Evolutionary conservation across 1,140 invertebrate species (phyloP).

Genomic region (Ylistrum balloti): DNA sequence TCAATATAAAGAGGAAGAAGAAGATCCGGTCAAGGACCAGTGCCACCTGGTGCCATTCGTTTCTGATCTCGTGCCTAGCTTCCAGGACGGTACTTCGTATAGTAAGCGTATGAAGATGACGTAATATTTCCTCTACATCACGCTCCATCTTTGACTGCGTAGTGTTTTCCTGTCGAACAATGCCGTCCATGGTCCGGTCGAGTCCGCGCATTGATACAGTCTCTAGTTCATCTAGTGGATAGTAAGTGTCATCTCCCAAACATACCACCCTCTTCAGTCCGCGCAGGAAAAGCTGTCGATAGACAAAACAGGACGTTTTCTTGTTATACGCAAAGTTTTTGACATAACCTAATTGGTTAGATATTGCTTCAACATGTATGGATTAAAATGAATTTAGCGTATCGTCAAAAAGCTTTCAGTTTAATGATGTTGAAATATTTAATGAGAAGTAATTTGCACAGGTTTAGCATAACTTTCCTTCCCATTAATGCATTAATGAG

Average conservation of each 20-base stretch:
- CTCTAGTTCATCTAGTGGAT: conserved; percentile 70
- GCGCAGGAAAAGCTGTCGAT: conserved; percentile 70
- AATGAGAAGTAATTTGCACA: too few relatives aligned
- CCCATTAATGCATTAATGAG: too few relatives aligned
- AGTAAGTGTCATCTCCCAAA: conserved; percentile 73
- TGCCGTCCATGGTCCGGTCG: conserved; percentile 62
- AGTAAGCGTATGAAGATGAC: conserved; percentile 66
- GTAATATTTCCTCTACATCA: conserved; percentile 70
- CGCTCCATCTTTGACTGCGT: conserved; percentile 66
- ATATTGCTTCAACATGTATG: too few relatives aligned
- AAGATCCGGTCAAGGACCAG: conserved; percentile 73
- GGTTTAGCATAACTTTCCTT: too few relatives aligned
- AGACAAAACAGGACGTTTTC: neutral
- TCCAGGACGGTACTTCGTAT: conserved; percentile 62
- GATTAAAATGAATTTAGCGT: too few relatives aligned
- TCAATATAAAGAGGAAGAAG: conserved; percentile 70
- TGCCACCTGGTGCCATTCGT: conserved; percentile 78
- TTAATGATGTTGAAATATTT: too few relatives aligned
- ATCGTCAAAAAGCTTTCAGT: too few relatives aligned
- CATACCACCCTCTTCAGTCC: conserved; percentile 71
- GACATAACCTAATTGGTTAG: too few relatives aligned
- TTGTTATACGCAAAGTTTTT: too few relatives aligned
- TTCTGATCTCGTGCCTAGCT: conserved; percentile 65
- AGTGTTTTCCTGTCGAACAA: conserved; percentile 49
- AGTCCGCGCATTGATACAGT: conserved; percentile 71